phyloP scores from a whole-genome alignment of 1,140 invertebrate species.

The Polypedilum vanderplanki region DNA sequence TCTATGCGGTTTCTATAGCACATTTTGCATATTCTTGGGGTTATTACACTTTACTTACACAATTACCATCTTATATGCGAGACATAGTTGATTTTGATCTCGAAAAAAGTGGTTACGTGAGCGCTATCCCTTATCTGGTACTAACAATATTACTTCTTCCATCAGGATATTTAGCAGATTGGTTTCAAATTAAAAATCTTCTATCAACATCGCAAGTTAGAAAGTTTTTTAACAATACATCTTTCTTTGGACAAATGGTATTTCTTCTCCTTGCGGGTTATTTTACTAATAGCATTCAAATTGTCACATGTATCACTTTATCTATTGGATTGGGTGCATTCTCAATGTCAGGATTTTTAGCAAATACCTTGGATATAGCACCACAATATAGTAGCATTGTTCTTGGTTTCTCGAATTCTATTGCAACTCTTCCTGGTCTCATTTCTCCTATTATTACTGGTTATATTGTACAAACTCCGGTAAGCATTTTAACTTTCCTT shows the following conservation, averaged over 20 bases:
- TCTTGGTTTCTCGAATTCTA: conserved; percentile 77
- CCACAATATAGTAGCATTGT: conserved; percentile 66
- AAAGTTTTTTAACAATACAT: conserved; percentile 61
- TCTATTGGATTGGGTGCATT: conserved; percentile 77
- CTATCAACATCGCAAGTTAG: conserved; percentile 50
- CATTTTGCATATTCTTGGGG: conserved; percentile 61
- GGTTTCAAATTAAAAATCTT: conserved; percentile 47
- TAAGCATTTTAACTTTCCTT: neutral
- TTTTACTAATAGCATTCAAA: conserved; percentile 50
- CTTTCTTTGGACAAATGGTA: conserved; percentile 60
- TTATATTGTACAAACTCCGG: neutral
- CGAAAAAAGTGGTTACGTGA: conserved; percentile 63
- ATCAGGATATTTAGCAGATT: conserved; percentile 52
- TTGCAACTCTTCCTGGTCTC: conserved; percentile 76
- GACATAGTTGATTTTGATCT: conserved; percentile 56
- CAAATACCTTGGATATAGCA: conserved; percentile 77
- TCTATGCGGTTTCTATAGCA: conserved; percentile 57
- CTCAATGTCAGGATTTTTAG: conserved; percentile 73
- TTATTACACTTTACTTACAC: conserved; percentile 61
- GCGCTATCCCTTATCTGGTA: conserved; percentile 67
- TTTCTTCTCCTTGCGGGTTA: conserved; percentile 70
- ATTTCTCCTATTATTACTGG: conserved; percentile 68
- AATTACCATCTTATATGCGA: conserved; percentile 64
- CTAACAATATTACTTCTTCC: conserved; percentile 58
- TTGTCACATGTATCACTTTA: conserved; percentile 63